Evolutionary conservation across 2,113 vertebrate genomes (phyloP), one percentile per base, ranked within the genome.

Genomic region (Elephas maximus): DNA sequence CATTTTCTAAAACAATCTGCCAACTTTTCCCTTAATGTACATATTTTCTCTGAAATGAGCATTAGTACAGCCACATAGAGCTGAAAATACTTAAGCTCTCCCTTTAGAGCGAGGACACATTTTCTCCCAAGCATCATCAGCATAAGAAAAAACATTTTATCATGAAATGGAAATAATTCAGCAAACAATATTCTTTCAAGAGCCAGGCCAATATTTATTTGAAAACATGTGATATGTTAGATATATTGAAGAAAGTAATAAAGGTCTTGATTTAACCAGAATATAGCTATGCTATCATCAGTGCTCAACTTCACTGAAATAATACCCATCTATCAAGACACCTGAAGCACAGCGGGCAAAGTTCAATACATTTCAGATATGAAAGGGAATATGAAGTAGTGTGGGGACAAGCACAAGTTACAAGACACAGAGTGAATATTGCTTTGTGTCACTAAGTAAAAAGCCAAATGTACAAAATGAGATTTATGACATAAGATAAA

Each of bases 301-400:
- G 45, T 57, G 45, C 30, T 97, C 92, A 95, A 7, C 37, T 71
- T 96, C 89, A 82, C 28, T 93, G 87, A 97, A 97, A 63, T 97
- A 82, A 74, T 92, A 96, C 85, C 69, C n/a, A 51, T 48, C 23
- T 60, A 84, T 37, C 94, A 94, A 96, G 69, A 84, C 87, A 93
- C 79, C 28, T 92, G 90, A 94, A 81, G 10, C 48, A 88, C 18
- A 51, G 2, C 24, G 26, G 93, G 4, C 6, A 97, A 96, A 97
- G 94, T 84, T 98, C 96, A 98, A 91, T 90, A 74, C 10, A 30
- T 88, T 96, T 97, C 93, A 88, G 28, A 94, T 96, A 94, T 88
- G 82, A 97, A 98, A 96, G 67, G n/a, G 11, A 97, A 60, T 77
- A 57, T 63, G 71, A 96, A 96, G 79, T 94, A 96, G n/a, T 93